phyloP scores from a whole-genome alignment of 2,888 invertebrate genomes.

The Homarus gammarus region DNA sequence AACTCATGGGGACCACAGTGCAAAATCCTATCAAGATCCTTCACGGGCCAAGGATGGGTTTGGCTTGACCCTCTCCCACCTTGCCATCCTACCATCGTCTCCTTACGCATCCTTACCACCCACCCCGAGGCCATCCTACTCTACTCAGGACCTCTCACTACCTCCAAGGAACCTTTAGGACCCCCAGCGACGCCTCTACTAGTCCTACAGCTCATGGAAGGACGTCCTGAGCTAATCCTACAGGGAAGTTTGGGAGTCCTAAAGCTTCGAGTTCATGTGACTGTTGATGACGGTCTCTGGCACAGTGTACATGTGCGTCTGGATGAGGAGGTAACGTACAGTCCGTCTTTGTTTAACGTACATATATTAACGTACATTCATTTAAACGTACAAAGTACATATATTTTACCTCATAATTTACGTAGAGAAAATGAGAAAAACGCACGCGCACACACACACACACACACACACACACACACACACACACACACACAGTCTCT shows the following conservation, averaged over 20 bases:
- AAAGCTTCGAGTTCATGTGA: constrained; percentile 26
- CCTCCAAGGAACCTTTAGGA: not conserved
- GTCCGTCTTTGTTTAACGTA: too few species aligned
- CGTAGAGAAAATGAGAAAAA: not conserved
- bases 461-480: too few species aligned
- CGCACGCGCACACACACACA: not conserved
- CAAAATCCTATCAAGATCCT: constrained; percentile 63
- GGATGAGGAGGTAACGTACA: constrained; percentile 51
- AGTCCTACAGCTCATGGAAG: constrained; percentile 49
- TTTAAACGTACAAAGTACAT: not conserved
- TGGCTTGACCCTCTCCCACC: constrained; percentile 66
- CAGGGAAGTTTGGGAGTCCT: constrained; percentile 26
- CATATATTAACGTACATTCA: not conserved
- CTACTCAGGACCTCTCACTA: constrained; percentile 54
- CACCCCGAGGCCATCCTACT: constrained; percentile 54
- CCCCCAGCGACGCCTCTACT: constrained; percentile 30
- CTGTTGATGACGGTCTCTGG: constrained; percentile 48
- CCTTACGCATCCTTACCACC: constrained; percentile 57
- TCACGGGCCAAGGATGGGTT: constrained; percentile 61
- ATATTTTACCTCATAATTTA: not conserved
- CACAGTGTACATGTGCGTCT: constrained; percentile 47
- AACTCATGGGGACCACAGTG: constrained; percentile 51
- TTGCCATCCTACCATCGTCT: constrained; percentile 62
- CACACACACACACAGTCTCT: too few species aligned
- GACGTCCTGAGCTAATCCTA: constrained; percentile 45